These are phyloP conservation scores for Lissonota sp. DNA, from an alignment of 2,888 invertebrate genomes.

Conservation along the genomic window DNA sequence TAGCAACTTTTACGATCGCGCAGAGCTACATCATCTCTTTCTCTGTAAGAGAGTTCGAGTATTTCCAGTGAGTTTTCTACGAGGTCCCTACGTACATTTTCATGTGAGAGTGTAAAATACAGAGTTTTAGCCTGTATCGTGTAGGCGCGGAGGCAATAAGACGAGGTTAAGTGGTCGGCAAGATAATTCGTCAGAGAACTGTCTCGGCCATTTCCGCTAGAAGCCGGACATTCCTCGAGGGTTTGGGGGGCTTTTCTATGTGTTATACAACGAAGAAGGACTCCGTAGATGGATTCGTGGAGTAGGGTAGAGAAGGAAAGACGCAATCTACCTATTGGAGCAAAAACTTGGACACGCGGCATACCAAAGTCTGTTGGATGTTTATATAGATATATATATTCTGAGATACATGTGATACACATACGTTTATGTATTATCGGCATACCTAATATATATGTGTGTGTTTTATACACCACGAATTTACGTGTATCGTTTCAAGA, in stretches of 20 bases:
- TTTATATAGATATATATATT: background rate
- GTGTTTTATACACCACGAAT: constrained; percentile 40
- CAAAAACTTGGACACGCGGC: constrained; percentile 45
- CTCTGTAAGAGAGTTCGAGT: constrained; percentile 36
- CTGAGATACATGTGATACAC: constrained; percentile 16
- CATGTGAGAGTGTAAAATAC: background rate
- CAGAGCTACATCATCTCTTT: constrained; percentile 30
- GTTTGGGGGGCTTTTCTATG: constrained; percentile 50
- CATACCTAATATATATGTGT: background rate
- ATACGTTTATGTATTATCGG: background rate
- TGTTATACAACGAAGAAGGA: constrained; percentile 10
- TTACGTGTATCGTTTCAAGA: constrained; percentile 68
- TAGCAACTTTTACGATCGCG: constrained; percentile 59
- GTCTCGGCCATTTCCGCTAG: constrained; percentile 69
- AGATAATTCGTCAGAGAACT: constrained; percentile 70
- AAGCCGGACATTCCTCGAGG: constrained; percentile 68
- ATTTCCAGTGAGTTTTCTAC: constrained; percentile 56
- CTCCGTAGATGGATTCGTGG: constrained; percentile 20
- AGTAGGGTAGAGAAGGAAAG: constrained; percentile 15
- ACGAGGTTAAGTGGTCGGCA: constrained; percentile 66
- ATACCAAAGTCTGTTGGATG: constrained; percentile 19
- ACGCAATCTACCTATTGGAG: constrained; percentile 1
- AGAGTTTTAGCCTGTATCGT: background rate
- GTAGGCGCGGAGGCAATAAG: constrained; percentile 29
- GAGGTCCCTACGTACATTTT: background rate